Evolutionary conservation across 2,797 vertebrate species (phyloP).

Genomic region (Perodicticus potto): DNA sequence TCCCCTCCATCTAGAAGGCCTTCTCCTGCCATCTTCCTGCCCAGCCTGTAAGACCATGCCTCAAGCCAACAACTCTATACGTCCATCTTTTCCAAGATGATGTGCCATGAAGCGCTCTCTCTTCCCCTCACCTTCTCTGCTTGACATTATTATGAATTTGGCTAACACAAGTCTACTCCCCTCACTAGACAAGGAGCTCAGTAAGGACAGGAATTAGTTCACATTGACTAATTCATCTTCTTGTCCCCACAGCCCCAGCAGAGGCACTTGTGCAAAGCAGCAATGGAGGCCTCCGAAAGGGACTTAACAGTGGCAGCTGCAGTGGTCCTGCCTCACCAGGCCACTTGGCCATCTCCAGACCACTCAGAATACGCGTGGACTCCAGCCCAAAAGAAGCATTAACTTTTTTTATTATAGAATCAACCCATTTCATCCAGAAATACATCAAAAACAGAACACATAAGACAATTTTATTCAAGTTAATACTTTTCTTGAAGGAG

Average conservation of each 20-base stretch:
- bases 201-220: background rate
- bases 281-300: accelerated
- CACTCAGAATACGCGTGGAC: too few relatives aligned
- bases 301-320: background rate
- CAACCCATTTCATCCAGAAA: slow-evolving; percentile 31
- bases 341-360: background rate
- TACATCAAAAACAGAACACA: background rate
- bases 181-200: background rate
- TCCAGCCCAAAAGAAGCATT: accelerated
- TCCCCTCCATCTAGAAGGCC: background rate
- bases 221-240: background rate
- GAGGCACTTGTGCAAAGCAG: background rate
- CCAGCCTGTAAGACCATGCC: background rate
- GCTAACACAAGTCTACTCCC: background rate
- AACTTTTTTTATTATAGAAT: background rate
- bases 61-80: too few relatives aligned
- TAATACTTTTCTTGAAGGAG: background rate
- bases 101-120: background rate
- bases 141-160: too few relatives aligned
- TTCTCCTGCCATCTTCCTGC: background rate
- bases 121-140: background rate
- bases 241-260: accelerated
- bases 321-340: accelerated
- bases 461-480: background rate
- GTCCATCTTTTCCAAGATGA: background rate